phyloP scores from a whole-genome alignment of 2,113 vertebrate species.

The Gadus chalcogrammus region DNA sequence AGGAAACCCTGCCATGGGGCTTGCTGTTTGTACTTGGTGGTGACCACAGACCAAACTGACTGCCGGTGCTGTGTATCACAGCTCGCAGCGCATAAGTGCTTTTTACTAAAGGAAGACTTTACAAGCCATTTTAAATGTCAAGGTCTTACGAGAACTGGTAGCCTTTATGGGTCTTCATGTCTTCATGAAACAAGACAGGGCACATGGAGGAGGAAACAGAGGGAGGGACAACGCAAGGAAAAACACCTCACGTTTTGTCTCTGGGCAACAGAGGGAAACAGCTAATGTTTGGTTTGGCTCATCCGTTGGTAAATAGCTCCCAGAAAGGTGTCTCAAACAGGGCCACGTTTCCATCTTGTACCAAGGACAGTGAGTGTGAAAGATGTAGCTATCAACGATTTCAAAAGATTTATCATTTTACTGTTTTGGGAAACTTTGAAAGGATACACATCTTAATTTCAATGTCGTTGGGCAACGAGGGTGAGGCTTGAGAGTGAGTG shows the following conservation, averaged over 20 bases:
- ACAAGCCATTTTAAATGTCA: slow-evolving; percentile 23
- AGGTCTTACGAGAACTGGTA: slow-evolving; percentile 21
- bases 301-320: background rate
- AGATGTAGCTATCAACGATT: too few species aligned
- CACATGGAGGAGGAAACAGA: slow-evolving; percentile 20
- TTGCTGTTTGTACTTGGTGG: too few species aligned
- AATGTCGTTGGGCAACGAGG: too few species aligned
- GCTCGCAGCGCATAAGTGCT: background rate
- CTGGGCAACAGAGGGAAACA: slow-evolving; percentile 30
- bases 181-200: slow-evolving; percentile 27
- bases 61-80: background rate
- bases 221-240: slow-evolving; percentile 24
- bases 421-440: too few species aligned
- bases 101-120: slow-evolving; percentile 23
- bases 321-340: slow-evolving; percentile 5
- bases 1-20: background rate
- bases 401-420: too few species aligned
- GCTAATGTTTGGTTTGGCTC: background rate
- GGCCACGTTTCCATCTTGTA: too few species aligned
- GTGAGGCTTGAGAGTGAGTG: too few species aligned
- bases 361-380: too few species aligned
- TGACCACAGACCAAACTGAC: too few species aligned
- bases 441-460: too few species aligned
- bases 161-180: slow-evolving; percentile 29
- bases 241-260: slow-evolving; percentile 40